phyloP scores from a whole-genome alignment of 2,113 vertebrate genomes.

The Ochotona princeps region DNA sequence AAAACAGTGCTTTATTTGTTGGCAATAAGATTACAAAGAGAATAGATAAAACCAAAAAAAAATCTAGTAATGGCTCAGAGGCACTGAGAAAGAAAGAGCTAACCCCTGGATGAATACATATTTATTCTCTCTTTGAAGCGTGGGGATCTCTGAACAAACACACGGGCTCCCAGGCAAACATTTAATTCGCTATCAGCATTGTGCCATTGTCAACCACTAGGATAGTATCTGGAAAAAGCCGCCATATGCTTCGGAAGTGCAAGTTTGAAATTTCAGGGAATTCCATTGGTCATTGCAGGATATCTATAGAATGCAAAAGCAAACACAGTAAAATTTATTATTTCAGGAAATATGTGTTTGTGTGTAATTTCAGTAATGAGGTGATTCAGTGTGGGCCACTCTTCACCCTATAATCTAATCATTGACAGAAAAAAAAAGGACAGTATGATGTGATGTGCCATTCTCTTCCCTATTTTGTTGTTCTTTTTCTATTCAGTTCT shows the following conservation, averaged over 20 bases:
- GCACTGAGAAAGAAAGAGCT: background rate
- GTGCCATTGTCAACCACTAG: conserved; percentile 14
- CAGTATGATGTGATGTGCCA: background rate
- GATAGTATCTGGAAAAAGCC: background rate
- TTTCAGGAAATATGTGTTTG: background rate
- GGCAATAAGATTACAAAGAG: background rate
- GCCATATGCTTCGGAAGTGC: background rate
- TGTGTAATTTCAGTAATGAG: background rate
- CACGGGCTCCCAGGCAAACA: background rate
- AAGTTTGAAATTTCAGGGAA: background rate
- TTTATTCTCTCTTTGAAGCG: background rate
- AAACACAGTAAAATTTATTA: background rate
- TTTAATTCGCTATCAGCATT: background rate
- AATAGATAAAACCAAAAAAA: conserved; percentile 22
- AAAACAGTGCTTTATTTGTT: background rate
- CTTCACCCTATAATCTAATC: background rate
- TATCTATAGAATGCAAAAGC: background rate
- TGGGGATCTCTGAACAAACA: background rate
- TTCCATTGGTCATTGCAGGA: background rate
- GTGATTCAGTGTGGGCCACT: background rate
- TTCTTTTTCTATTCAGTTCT: background rate
- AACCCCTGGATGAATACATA: background rate
- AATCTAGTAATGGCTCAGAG: background rate
- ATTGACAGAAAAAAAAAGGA: background rate
- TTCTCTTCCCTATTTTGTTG: background rate